phyloP scores from a whole-genome alignment of 2,888 invertebrate species.

The Phymatocera aterrima region DNA sequence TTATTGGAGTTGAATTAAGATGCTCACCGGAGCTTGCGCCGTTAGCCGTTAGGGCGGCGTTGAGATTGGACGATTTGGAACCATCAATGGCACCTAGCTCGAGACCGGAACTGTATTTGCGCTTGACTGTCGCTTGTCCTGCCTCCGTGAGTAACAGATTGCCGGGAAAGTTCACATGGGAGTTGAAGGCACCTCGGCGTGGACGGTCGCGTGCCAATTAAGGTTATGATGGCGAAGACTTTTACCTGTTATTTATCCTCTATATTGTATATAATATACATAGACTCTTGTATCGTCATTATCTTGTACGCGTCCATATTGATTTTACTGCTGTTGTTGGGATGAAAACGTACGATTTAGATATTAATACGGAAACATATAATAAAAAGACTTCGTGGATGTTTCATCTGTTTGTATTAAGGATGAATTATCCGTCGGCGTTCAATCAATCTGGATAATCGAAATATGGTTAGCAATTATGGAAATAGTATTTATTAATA shows the following conservation, averaged over 20 bases:
- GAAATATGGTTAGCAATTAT: not conserved
- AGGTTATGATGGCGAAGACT: conserved; percentile 35
- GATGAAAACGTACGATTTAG: conserved; percentile 31
- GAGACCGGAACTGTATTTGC: conserved; percentile 63
- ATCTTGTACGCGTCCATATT: conserved; percentile 51
- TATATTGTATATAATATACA: conserved; percentile 37
- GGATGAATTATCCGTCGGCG: not conserved
- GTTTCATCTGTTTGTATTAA: not conserved
- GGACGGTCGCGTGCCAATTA: conserved; percentile 22
- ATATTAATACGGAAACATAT: conserved; percentile 30
- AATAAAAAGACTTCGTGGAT: conserved; percentile 44
- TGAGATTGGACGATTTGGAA: conserved; percentile 65
- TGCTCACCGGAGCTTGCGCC: conserved; percentile 71
- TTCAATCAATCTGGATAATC: not conserved
- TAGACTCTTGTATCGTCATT: conserved; percentile 21
- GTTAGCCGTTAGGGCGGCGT: conserved; percentile 58
- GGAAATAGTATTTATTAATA: not conserved
- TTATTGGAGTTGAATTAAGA: conserved; percentile 65
- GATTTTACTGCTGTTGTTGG: conserved; percentile 53
- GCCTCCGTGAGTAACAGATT: conserved; percentile 65
- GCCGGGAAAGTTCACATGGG: conserved; percentile 67
- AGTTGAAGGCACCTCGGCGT: conserved; percentile 58
- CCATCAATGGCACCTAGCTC: conserved; percentile 37
- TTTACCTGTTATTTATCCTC: conserved; percentile 48
- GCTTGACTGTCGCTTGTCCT: conserved; percentile 63